A percentile compares a stretch with the other conserved stretches of the same genome.
These are phyloP conservation scores for Ursus arctos DNA, from an alignment of 2,113 vertebrate genomes.

Conservation along the genomic window DNA sequence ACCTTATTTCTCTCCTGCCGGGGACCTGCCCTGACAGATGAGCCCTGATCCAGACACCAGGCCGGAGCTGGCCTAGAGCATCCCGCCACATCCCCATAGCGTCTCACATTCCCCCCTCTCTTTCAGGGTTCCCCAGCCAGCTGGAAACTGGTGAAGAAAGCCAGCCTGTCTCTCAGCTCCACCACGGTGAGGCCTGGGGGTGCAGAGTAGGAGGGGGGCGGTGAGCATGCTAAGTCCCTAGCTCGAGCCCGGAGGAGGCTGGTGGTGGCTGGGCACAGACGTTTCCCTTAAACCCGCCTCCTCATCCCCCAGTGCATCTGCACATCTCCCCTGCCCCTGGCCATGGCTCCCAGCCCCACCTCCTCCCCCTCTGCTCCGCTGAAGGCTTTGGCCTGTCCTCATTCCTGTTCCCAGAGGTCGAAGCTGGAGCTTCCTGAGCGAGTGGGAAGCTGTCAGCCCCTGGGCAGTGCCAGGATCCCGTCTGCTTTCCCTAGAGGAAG, in stretches of 20 bases:
- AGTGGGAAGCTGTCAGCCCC: background rate
- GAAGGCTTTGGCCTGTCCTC: background rate
- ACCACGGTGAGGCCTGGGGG: constrained; percentile 40
- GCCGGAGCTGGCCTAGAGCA: background rate
- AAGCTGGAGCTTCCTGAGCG: background rate
- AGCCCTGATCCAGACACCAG: background rate
- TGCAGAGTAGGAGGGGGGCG: background rate
- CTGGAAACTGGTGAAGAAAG: background rate
- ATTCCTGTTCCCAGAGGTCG: background rate
- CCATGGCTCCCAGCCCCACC: no score
- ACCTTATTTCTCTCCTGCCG: background rate
- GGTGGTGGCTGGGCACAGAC: background rate
- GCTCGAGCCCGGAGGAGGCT: background rate
- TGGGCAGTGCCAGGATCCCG: background rate
- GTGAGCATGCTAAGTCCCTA: background rate
- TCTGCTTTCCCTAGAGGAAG: background rate
- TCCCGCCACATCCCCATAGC: fast-evolving
- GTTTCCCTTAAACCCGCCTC: background rate
- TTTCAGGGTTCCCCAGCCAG: constrained; percentile 44
- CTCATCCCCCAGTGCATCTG: fast-evolving
- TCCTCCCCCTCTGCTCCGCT: background rate
- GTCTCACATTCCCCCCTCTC: background rate
- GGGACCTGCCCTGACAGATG: background rate
- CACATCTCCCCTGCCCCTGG: fast-evolving
- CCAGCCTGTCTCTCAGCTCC: background rate